Base-by-base conservation (phyloP, 2,888 invertebrate genomes). In the Empis livida region DNA sequence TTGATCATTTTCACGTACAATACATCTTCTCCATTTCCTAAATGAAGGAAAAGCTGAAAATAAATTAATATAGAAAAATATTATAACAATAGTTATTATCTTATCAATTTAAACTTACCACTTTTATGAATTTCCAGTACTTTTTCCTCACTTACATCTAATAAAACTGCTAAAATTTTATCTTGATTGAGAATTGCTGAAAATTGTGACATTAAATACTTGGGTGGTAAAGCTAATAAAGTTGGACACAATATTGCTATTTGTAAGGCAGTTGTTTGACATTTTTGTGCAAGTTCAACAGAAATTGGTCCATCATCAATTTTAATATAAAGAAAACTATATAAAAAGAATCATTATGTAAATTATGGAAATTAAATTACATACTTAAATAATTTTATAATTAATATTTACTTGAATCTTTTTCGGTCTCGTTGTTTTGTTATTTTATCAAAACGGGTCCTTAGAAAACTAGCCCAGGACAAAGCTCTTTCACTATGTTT, bases 371-470 rank as follows among this genome's bases (percentile, higher is more conserved):
- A 41, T 40, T 31, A n/a, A n/a, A n/a, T n/a, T n/a, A n/a, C 2
- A 45, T 30, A 31, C 15, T n/a, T n/a, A 30, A 41, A 45, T 20
- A 13, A 5, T 35, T 13, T 2, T n/a, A 13, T 13, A n/a, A 10
- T 5, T n/a, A n/a, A 10, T 47, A 68, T 73, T 74, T 69, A 87
- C 87, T 82, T 85, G 72, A 86, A 87, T 53, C 85, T 83, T 57
- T 82, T 80, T 57, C 84, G 76, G 51, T 84, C 84, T 60, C 85
- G 78, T 61, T 87, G 85, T 52, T 83, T 81, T 71, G 84, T 84
- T 56, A 87, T 85, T 70, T 87, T 85, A 64, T 87, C 84, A 67
- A 89, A 89, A 67, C 87, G 86, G 47, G 82, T 81, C 43, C 80
- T 80, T 55, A 89, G 77, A 66, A 87, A 89, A 61, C 84, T 83